These are phyloP conservation scores for Ceratosolen solmsi DNA, from an alignment of 1,140 invertebrate genomes.

Conservation along the genomic window DNA sequence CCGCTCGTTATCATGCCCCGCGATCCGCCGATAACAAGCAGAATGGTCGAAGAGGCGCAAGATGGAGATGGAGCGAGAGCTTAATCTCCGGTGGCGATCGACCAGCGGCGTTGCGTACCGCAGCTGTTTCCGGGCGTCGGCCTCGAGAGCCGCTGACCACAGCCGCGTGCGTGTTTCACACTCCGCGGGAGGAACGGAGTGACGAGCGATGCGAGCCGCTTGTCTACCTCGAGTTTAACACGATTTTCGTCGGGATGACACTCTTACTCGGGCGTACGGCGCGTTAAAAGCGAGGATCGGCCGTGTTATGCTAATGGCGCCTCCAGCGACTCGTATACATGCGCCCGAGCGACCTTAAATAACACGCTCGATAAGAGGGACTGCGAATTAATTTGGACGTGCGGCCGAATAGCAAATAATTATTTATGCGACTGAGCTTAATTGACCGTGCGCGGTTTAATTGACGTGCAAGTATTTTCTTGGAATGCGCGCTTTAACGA, in stretches of 20 bases:
- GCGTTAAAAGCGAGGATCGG: neutral
- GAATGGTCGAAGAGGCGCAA: neutral
- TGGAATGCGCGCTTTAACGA: too few species aligned
- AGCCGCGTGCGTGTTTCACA: neutral
- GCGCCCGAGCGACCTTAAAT: too few species aligned
- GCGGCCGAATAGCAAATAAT: too few species aligned
- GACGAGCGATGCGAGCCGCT: neutral
- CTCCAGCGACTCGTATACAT: neutral
- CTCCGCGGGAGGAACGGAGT: neutral
- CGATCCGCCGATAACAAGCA: neutral
- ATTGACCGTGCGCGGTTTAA: too few species aligned
- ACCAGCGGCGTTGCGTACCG: slow-evolving; percentile 30
- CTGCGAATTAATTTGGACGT: too few species aligned
- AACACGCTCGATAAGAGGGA: too few species aligned
- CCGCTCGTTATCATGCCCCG: neutral
- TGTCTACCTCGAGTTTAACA: neutral
- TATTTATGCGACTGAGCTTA: too few species aligned
- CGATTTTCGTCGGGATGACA: neutral
- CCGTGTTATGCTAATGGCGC: neutral
- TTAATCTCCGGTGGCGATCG: slow-evolving; percentile 35
- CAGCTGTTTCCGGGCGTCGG: slow-evolving; percentile 58
- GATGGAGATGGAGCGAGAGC: too few species aligned
- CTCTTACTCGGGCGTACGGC: neutral
- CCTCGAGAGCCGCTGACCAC: slow-evolving; percentile 58
- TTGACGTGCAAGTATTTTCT: too few species aligned